A percentile compares a stretch with the other conserved stretches of the same genome.
phyloP scores from a whole-genome alignment of 2,888 invertebrate species.

The Coelopa pilipes region DNA sequence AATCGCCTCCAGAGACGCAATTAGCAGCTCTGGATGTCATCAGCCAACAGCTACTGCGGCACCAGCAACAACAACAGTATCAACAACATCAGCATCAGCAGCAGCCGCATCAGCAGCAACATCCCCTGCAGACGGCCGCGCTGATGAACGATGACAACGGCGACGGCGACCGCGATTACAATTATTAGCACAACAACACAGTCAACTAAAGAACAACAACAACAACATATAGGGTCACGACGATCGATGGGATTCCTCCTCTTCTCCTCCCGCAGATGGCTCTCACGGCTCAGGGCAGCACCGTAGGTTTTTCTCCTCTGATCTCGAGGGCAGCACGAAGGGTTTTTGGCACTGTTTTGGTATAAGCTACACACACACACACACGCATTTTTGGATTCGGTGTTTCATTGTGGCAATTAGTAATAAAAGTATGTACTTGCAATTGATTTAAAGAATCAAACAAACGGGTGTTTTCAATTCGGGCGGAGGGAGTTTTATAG shows the following conservation, averaged over 20 bases:
- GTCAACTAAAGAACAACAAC: neutral
- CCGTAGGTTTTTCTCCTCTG: neutral
- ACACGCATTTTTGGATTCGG: neutral
- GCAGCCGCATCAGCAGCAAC: conserved; percentile 16
- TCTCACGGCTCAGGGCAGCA: neutral
- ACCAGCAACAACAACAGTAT: conserved; percentile 34
- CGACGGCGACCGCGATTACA: neutral
- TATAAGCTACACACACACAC: neutral
- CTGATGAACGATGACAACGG: conserved; percentile 19
- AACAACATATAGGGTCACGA: neutral
- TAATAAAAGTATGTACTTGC: conserved; percentile 50
- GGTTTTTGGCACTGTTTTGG: neutral
- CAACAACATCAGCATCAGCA: conserved; percentile 32
- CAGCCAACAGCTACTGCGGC: conserved; percentile 37
- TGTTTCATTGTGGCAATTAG: conserved; percentile 3
- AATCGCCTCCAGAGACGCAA: conserved; percentile 50
- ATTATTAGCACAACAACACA: neutral
- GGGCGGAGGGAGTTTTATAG: neutral
- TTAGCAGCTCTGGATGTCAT: conserved; percentile 46
- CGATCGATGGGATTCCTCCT: neutral
- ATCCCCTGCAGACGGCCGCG: conserved; percentile 20
- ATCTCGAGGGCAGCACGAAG: neutral
- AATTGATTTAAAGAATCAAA: conserved; percentile 55
- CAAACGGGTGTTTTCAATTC: conserved; percentile 26
- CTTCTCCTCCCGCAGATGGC: conserved; percentile 2